Percentiles rank a stretch among this genome's conserved stretches.
Evolutionary conservation across 2,888 invertebrate species (phyloP).

Genomic region (Drosophila nr. perissopoda): DNA sequence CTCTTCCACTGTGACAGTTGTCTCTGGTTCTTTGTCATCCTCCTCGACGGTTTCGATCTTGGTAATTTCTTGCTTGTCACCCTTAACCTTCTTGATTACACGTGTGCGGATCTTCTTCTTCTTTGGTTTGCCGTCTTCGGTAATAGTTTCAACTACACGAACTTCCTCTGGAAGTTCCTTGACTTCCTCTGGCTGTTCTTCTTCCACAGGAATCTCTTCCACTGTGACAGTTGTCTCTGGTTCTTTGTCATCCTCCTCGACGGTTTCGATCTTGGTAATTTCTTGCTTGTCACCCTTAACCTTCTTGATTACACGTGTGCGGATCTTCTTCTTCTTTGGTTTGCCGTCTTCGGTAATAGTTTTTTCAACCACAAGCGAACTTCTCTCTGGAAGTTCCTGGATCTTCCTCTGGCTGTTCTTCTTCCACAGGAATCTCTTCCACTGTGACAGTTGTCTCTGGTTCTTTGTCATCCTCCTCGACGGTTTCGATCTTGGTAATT

Average conservation of each 20-base stretch:
- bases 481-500: slow-evolving; percentile 34
- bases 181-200: slow-evolving; percentile 9
- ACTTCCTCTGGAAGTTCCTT: slow-evolving; percentile 24
- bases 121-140: slow-evolving; percentile 19
- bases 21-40: slow-evolving; percentile 19
- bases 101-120: slow-evolving; percentile 28
- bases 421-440: slow-evolving; percentile 17
- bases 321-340: slow-evolving; percentile 16
- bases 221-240: slow-evolving; percentile 25
- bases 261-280: slow-evolving; percentile 29
- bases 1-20: slow-evolving; percentile 22
- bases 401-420: slow-evolving; percentile 28
- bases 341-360: slow-evolving; percentile 42
- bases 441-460: slow-evolving; percentile 33
- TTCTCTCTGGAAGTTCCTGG: slow-evolving; percentile 46
- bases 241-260: slow-evolving; percentile 21
- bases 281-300: slow-evolving; percentile 30
- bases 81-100: slow-evolving; percentile 27
- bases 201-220: slow-evolving; percentile 11
- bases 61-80: slow-evolving; percentile 25
- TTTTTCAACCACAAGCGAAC: slow-evolving; percentile 46
- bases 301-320: slow-evolving; percentile 24
- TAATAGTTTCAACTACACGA: slow-evolving; percentile 12
- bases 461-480: slow-evolving; percentile 30
- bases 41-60: slow-evolving; percentile 27